A percentile compares a stretch with the other conserved stretches of the same genome.
These are phyloP conservation scores for Papilio demoleus DNA, from an alignment of 2,888 invertebrate species.

Conservation along the genomic window DNA sequence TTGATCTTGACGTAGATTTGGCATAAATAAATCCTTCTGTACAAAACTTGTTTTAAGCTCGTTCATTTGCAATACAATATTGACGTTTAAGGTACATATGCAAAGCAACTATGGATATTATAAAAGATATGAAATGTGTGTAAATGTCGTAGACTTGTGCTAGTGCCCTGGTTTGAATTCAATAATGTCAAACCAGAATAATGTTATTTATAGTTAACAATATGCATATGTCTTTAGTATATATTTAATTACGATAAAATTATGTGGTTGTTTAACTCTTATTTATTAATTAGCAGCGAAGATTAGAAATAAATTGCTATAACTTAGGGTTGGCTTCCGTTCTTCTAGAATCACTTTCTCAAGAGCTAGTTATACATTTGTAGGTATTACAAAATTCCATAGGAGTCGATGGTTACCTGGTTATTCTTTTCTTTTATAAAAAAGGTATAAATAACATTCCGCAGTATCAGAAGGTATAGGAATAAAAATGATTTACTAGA, in stretches of 20 bases:
- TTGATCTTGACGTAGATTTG: conserved; percentile 81
- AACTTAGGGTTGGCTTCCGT: too few relatives aligned
- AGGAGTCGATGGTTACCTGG: too few relatives aligned
- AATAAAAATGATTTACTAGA: too few relatives aligned
- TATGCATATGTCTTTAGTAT: neutral
- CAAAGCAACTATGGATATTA: conserved; percentile 2
- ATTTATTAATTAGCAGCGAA: too few relatives aligned
- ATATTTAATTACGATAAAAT: neutral
- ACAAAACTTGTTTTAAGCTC: conserved; percentile 66
- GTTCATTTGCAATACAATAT: conserved; percentile 59
- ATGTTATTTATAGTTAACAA: neutral
- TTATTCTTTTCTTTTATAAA: too few relatives aligned
- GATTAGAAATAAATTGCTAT: too few relatives aligned
- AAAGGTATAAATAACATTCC: too few relatives aligned
- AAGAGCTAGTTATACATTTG: too few relatives aligned
- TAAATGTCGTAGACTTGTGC: conserved; percentile 5
- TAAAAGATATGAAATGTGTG: neutral
- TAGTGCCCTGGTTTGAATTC: conserved; percentile 1
- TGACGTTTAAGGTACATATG: conserved; percentile 39
- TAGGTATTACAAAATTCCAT: too few relatives aligned
- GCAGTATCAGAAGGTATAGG: too few relatives aligned
- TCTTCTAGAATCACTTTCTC: too few relatives aligned
- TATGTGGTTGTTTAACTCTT: too few relatives aligned
- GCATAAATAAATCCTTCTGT: conserved; percentile 70
- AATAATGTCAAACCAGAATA: neutral